Base-by-base conservation (phyloP, 2,797 vertebrate species). In the Chelmon rostratus region DNA sequence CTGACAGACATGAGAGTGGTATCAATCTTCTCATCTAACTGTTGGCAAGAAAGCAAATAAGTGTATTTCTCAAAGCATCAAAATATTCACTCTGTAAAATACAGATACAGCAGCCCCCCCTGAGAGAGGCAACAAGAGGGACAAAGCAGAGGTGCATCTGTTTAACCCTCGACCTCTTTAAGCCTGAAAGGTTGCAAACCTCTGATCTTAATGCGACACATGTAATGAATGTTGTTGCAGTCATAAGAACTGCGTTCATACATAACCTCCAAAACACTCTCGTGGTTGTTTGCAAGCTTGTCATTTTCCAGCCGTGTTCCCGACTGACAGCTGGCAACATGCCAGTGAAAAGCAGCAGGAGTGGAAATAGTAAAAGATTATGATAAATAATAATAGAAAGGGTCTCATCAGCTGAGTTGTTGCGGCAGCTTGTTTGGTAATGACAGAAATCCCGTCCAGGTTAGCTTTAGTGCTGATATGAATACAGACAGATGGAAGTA, bases 261-360 rank as follows among this genome's bases (percentile, higher is more conserved):
- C 11, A 57, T 25, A 59, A 28, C 35, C 52, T 57, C 49, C 49
- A n/a, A 18, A 47, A 40, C 23, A 16, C 28, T 31, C 0, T 3
- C 66, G 10, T 13, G 19, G 9, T 16, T 8, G 53, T 47, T 50
- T 42, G 3, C 0, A n/a, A 75, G 28, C 35, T 53, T 38, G 21
- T 52, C 6, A n/a, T 61, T 71, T 75, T 31, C 23, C 3, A 68
- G 73, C 70, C 25, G 25, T 47, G 50, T 61, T 73, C 61, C 67
- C 18, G 0, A 0, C 5, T n/a, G 59, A 76, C n/a, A 72, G 53
- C 52, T 70, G 33, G 68, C 58, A 64, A 66, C 47, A 63, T 11
- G 38, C 21, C 46, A 61, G 15, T 63, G 33, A 63, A 65, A 75
- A 66, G 69, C 63, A 78, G 75, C 58, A 47, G 23, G 12, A 63